Conservation (phyloP, 1,140 invertebrate genomes). For the Neoseiulus cucumeris region DNA sequence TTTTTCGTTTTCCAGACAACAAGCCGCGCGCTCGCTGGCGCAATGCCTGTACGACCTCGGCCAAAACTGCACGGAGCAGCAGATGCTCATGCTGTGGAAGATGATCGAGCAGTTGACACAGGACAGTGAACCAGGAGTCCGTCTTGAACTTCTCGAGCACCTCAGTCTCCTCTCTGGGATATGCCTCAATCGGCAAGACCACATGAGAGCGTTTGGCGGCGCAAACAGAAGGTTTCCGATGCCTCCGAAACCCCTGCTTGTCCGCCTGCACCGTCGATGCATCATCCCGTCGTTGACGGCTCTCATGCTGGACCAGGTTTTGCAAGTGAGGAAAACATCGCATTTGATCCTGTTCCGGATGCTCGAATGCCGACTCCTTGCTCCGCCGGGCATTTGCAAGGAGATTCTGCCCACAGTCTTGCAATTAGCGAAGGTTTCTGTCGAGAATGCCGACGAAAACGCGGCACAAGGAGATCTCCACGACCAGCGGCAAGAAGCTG, state of each 20-base stretch:
- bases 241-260: background rate
- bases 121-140: background rate
- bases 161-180: background rate
- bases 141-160: conserved; percentile 1
- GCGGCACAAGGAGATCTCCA: conserved; percentile 23
- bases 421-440: conserved; percentile 22
- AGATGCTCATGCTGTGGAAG: background rate
- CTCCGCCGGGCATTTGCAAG: conserved; percentile 26
- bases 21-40: background rate
- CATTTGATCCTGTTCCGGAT: conserved; percentile 27
- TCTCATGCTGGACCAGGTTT: conserved; percentile 10
- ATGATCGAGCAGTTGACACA: background rate
- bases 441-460: background rate
- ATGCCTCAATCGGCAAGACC: background rate
- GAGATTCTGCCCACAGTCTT: conserved; percentile 27
- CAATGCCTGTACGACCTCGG: conserved; percentile 1
- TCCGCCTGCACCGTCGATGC: background rate
- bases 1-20: conserved; percentile 8
- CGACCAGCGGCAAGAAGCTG: conserved; percentile 28
- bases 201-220: background rate
- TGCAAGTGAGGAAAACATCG: conserved; percentile 28
- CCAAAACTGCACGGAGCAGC: conserved; percentile 1
- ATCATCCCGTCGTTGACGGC: background rate
- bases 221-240: background rate
- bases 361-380: conserved; percentile 24